These are phyloP conservation scores for Falcunculus frontatus DNA, from an alignment of 2,113 vertebrate genomes.

Conservation along the genomic window DNA sequence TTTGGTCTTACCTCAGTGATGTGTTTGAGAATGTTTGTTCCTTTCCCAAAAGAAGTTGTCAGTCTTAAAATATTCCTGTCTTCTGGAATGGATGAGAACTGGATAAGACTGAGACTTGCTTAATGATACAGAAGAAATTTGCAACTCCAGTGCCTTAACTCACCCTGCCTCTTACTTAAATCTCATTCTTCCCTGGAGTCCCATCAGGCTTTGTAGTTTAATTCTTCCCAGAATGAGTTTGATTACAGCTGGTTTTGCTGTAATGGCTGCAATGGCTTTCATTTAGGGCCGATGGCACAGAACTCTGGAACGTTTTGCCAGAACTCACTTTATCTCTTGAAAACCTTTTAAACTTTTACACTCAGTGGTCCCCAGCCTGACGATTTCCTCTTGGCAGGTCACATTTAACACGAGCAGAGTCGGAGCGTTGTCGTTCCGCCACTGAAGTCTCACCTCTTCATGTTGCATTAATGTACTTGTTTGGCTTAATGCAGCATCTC, in stretches of 20 bases:
- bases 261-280: neutral
- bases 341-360: neutral
- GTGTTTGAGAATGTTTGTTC: neutral
- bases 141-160: neutral
- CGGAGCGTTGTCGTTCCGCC: neutral
- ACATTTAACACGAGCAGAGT: neutral
- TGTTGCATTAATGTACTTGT: constrained; percentile 21
- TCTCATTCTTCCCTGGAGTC: neutral
- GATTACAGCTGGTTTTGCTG: neutral
- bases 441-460: neutral
- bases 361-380: neutral
- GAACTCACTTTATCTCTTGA: neutral
- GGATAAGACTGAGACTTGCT: neutral
- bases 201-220: neutral
- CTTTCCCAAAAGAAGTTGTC: neutral
- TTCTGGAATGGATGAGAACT: neutral
- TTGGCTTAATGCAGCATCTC: constrained; percentile 28
- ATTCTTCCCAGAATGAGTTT: neutral
- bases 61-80: neutral
- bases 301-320: neutral
- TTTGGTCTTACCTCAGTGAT: neutral
- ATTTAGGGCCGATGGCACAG: neutral
- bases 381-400: constrained; percentile 10
- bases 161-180: neutral
- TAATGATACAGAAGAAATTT: neutral